Percentiles rank a stretch among this genome's conserved stretches.
phyloP scores from a whole-genome alignment of 2,113 vertebrate species.

The Hylia prasina region DNA sequence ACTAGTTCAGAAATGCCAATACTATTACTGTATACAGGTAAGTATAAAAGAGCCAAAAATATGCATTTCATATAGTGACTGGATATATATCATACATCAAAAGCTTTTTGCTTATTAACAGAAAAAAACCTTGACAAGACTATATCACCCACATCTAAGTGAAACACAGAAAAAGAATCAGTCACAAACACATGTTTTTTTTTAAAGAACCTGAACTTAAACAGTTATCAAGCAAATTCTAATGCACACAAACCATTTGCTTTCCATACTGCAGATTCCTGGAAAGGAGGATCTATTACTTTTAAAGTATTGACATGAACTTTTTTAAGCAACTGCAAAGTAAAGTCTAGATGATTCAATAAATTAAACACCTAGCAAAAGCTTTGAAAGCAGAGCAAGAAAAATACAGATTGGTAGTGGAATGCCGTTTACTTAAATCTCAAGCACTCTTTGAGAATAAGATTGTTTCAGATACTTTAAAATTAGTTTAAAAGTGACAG shows the following conservation, averaged over 20 bases:
- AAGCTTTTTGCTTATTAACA: not conserved
- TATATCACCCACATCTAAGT: not conserved
- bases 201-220: not conserved
- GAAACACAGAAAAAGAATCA: not conserved
- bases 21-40: not conserved
- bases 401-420: not conserved
- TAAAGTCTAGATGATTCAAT: not conserved
- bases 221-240: not conserved
- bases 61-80: not conserved
- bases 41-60: not conserved
- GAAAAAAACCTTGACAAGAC: not conserved
- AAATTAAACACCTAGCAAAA: not conserved
- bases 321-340: not conserved
- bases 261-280: not conserved
- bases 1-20: not conserved
- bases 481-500: not conserved
- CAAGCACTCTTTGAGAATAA: not conserved
- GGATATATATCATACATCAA: not conserved
- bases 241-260: not conserved
- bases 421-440: not conserved
- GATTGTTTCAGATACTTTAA: not conserved
- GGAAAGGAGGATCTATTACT: not conserved
- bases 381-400: not conserved
- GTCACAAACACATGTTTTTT: not conserved
- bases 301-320: not conserved